These are phyloP conservation scores for Argyresthia goedartella DNA, from an alignment of 2,888 invertebrate species.

Conservation along the genomic window DNA sequence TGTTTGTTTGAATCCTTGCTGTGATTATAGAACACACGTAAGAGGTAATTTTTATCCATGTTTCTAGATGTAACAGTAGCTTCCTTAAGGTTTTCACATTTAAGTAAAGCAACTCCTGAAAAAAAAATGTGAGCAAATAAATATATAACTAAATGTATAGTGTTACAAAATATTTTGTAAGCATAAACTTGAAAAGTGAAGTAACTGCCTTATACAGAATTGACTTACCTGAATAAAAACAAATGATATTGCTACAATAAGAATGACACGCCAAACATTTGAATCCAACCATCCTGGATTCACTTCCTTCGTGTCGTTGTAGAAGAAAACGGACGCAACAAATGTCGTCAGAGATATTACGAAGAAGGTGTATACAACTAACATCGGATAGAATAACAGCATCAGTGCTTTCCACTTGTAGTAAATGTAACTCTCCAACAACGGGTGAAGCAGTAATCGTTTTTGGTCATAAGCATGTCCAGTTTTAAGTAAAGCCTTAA, in stretches of 20 bases:
- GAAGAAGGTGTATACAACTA: constrained; percentile 59
- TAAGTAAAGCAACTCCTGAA: constrained; percentile 28
- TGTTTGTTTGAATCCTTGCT: neutral
- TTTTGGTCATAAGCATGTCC: constrained; percentile 61
- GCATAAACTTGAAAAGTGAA: too few relatives aligned
- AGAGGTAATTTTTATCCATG: neutral
- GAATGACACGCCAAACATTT: too few relatives aligned
- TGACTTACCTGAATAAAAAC: too few relatives aligned
- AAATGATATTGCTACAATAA: too few relatives aligned
- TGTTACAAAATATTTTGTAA: too few relatives aligned
- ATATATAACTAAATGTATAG: neutral
- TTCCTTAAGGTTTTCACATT: constrained; percentile 17
- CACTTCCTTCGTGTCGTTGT: constrained; percentile 25
- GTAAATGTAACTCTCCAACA: constrained; percentile 68
- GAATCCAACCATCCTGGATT: too few relatives aligned
- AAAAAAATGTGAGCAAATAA: too few relatives aligned
- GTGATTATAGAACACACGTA: neutral
- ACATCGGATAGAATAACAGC: constrained; percentile 65
- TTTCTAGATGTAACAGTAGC: constrained; percentile 18
- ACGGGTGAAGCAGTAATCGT: constrained; percentile 63
- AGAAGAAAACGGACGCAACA: constrained; percentile 57
- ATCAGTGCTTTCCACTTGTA: constrained; percentile 70
- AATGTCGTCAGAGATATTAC: constrained; percentile 60
- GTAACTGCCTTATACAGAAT: too few relatives aligned
- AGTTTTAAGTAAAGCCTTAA: constrained; percentile 64